Conservation (phyloP, 2,797 vertebrate species). For the Micromesistius poutassou region DNA sequence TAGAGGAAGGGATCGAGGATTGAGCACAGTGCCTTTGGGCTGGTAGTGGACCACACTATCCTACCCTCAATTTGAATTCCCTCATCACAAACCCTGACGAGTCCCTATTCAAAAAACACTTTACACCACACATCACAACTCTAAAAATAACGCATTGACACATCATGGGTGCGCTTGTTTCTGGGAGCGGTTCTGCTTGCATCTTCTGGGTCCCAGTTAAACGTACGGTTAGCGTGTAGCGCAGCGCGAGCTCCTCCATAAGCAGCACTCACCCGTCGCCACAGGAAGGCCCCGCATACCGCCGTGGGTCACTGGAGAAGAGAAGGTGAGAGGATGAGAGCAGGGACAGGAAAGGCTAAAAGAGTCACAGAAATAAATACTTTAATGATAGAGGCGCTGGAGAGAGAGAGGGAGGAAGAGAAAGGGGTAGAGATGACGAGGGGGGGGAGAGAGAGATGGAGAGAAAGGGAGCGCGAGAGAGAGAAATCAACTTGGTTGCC, state of each 20-base stretch:
- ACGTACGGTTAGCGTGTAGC: background rate
- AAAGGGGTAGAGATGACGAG: background rate
- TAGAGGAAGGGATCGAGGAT: background rate
- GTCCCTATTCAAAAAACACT: background rate
- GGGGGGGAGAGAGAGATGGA: conserved; percentile 25
- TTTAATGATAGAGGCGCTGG: background rate
- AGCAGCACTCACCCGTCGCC: background rate
- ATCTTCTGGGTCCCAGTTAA: background rate
- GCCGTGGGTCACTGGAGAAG: background rate
- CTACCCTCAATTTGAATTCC: background rate
- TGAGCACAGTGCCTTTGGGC: background rate
- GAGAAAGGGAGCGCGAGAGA: conserved; percentile 23
- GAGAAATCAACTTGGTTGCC: conserved; percentile 65
- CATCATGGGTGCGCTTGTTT: background rate
- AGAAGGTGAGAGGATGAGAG: background rate
- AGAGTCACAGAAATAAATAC: background rate
- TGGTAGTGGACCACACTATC: background rate
- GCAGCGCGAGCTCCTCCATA: background rate
- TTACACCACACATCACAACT: background rate
- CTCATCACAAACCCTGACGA: background rate
- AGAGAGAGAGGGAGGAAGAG: background rate
- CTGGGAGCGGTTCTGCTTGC: background rate
- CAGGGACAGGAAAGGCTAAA: background rate
- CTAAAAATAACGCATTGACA: background rate
- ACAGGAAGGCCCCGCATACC: background rate